phyloP scores from a whole-genome alignment of 2,113 vertebrate species.

The Ochotona curzoniae region DNA sequence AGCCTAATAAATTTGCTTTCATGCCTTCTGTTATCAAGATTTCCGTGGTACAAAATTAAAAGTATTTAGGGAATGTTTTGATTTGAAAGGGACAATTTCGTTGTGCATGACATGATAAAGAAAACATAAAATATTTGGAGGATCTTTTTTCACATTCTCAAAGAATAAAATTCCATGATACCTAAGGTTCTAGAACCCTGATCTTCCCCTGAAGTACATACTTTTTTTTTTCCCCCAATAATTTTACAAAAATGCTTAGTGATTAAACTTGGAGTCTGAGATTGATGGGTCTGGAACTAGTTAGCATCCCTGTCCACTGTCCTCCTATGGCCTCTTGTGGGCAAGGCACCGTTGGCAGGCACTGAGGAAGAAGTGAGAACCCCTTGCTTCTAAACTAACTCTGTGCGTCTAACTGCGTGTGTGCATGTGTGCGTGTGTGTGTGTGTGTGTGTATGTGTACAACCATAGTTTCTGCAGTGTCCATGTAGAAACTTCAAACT shows the following conservation, averaged over 20 bases:
- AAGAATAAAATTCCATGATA: background rate
- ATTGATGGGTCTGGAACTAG: background rate
- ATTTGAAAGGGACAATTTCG: background rate
- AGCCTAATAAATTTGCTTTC: slow-evolving; percentile 24
- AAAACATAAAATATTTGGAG: slow-evolving; percentile 20
- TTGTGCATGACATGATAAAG: background rate
- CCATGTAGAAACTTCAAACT: no score
- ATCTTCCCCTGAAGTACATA: background rate
- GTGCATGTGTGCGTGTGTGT: background rate
- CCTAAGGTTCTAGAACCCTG: background rate
- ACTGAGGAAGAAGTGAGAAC: background rate
- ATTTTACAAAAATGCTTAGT: background rate
- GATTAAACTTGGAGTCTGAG: background rate
- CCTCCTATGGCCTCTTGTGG: background rate
- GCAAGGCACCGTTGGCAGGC: background rate
- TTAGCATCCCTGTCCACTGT: no score
- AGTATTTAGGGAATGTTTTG: background rate
- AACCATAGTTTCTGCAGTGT: no score
- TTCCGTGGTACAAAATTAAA: slow-evolving; percentile 20
- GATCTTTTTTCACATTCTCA: background rate
- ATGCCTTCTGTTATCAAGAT: slow-evolving; percentile 44
- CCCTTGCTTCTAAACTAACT: background rate
- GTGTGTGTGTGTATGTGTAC: no score
- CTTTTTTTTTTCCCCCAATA: background rate
- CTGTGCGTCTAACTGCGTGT: background rate